These are phyloP conservation scores for Aphelenchoides bicaudatus DNA, from an alignment of 2,888 invertebrate species.

Conservation along the genomic window DNA sequence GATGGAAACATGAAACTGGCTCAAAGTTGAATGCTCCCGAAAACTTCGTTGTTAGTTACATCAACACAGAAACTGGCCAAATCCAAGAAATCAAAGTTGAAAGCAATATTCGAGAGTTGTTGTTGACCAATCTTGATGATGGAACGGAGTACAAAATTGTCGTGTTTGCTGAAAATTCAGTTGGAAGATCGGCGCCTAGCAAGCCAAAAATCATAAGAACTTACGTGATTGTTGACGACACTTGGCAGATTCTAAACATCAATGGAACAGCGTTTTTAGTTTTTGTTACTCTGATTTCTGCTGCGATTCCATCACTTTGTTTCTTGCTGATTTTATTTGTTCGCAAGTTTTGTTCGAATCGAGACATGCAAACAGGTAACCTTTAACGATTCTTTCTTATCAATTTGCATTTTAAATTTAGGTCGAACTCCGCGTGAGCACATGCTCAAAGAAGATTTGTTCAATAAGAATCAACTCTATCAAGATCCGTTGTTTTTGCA, in stretches of 20 bases:
- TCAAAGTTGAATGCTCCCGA: constrained; percentile 20
- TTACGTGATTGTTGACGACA: constrained; percentile 28
- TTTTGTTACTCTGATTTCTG: not conserved
- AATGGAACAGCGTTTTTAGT: constrained; percentile 5
- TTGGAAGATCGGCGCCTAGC: constrained; percentile 42
- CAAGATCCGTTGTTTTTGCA: constrained; percentile 23
- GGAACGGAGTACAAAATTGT: constrained; percentile 39
- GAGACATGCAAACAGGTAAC: constrained; percentile 2
- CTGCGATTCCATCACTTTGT: constrained; percentile 6
- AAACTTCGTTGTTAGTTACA: constrained; percentile 33
- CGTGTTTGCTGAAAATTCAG: constrained; percentile 44
- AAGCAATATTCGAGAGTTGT: constrained; percentile 28
- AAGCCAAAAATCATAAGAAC: constrained; percentile 37
- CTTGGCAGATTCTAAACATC: constrained; percentile 9
- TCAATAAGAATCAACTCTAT: constrained; percentile 24
- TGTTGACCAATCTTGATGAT: constrained; percentile 36
- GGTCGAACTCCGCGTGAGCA: constrained; percentile 6
- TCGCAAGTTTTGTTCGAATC: constrained; percentile 4
- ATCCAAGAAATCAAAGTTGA: constrained; percentile 34
- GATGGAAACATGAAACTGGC: constrained; percentile 37
- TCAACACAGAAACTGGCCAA: constrained; percentile 19
- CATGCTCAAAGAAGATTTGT: constrained; percentile 13
- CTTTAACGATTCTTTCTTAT: no score
- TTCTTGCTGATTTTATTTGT: not conserved
- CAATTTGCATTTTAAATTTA: no score